Evolutionary conservation across 2,888 invertebrate species (phyloP).

Genomic region (Clunio marinus): DNA sequence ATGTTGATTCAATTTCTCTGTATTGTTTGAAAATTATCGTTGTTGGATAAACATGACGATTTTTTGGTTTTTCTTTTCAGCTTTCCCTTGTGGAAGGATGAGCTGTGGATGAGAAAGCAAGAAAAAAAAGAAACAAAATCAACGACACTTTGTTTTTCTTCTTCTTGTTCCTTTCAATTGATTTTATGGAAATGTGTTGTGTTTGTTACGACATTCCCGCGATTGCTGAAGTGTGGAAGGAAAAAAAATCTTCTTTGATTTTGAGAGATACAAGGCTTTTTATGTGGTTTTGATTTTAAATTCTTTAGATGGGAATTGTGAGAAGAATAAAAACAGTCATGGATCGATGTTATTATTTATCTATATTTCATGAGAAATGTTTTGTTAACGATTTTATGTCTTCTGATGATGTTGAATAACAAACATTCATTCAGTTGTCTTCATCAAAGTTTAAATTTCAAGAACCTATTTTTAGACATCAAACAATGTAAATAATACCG

Average conservation of each 20-base stretch:
- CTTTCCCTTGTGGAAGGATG: background rate
- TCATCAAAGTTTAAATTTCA: too few species aligned
- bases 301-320: too few species aligned
- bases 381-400: too few species aligned
- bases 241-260: background rate
- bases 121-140: constrained; percentile 5
- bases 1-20: constrained; percentile 37
- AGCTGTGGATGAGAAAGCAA: background rate
- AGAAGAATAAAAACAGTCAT: too few species aligned
- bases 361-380: too few species aligned
- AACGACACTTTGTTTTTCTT: background rate
- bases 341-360: too few species aligned
- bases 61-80: background rate
- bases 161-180: constrained; percentile 7
- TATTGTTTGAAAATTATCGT: constrained; percentile 37
- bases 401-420: too few species aligned
- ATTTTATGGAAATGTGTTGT: constrained; percentile 9
- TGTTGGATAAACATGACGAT: constrained; percentile 18
- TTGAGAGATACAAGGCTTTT: too few species aligned
- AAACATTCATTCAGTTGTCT: too few species aligned
- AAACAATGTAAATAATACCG: too few species aligned
- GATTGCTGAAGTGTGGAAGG: background rate
- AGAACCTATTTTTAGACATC: too few species aligned
- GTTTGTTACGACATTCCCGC: background rate
- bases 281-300: too few species aligned